Conservation (phyloP, 2,888 invertebrate species). For the Chloroclysta siterata region DNA sequence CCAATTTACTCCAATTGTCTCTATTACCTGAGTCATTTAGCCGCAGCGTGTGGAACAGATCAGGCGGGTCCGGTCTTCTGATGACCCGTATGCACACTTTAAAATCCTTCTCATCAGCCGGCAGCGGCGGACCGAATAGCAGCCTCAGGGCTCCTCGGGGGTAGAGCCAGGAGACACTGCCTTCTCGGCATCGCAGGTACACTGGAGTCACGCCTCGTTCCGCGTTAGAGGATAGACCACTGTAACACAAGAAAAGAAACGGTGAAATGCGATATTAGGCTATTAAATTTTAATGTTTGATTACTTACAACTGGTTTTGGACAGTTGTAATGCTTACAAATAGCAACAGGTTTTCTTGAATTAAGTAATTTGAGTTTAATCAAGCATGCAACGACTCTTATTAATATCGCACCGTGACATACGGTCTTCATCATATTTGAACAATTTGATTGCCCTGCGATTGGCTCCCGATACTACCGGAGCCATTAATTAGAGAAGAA, state of each 20-base stretch:
- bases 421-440: conserved; percentile 66
- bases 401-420: conserved; percentile 46
- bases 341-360: conserved; percentile 7
- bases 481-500: conserved; percentile 60
- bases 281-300: conserved; percentile 7
- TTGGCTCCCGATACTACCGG: conserved; percentile 51
- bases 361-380: conserved; percentile 10
- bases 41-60: conserved; percentile 79
- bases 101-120: conserved; percentile 86
- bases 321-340: background rate
- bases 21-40: conserved; percentile 67
- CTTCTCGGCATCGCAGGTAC: conserved; percentile 90
- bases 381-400: conserved; percentile 19
- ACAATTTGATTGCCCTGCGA: conserved; percentile 61
- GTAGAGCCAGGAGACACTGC: conserved; percentile 90
- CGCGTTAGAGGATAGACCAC: conserved; percentile 80
- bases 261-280: conserved; percentile 29
- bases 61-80: conserved; percentile 82
- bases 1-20: conserved; percentile 22
- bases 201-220: conserved; percentile 90
- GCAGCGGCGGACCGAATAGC: conserved; percentile 86
- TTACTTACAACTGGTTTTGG: background rate
- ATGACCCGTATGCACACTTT: conserved; percentile 88
- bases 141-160: conserved; percentile 90
- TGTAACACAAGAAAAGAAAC: conserved; percentile 67